These are phyloP conservation scores for Laterallus jamaicensis DNA, from an alignment of 2,113 vertebrate species.

Conservation along the genomic window DNA sequence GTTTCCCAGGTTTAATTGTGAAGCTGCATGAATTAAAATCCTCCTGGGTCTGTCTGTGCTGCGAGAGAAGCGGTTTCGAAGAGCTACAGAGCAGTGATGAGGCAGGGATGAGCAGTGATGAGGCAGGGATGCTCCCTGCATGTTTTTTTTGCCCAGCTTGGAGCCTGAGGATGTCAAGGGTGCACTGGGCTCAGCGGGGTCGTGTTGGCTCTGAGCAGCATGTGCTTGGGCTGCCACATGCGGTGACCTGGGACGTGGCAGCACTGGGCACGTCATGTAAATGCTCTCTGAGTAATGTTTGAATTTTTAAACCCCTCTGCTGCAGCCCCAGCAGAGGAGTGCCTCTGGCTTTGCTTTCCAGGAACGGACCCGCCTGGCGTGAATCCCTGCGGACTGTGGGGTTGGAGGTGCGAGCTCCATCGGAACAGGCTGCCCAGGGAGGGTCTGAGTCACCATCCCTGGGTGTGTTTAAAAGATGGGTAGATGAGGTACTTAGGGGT, in stretches of 20 bases:
- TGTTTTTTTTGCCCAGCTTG: neutral
- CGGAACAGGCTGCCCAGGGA: neutral
- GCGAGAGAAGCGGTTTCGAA: neutral
- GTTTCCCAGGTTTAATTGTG: conserved; percentile 39
- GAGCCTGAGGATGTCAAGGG: neutral
- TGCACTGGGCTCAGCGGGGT: neutral
- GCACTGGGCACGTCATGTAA: accelerated
- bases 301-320: conserved; percentile 6
- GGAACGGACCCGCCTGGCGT: neutral
- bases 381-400: accelerated
- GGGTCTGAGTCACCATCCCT: too few species aligned
- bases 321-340: neutral
- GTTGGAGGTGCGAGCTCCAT: accelerated
- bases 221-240: neutral
- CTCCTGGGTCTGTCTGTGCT: neutral
- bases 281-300: neutral
- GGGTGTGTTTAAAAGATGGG: too few species aligned
- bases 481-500: too few species aligned
- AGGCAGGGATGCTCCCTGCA: neutral
- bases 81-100: neutral
- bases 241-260: accelerated
- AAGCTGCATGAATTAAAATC: conserved; percentile 31
- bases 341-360: conserved; percentile 8
- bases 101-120: neutral
- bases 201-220: neutral